Base-by-base conservation (phyloP, 2,113 vertebrate genomes). In the Calypte anna region DNA sequence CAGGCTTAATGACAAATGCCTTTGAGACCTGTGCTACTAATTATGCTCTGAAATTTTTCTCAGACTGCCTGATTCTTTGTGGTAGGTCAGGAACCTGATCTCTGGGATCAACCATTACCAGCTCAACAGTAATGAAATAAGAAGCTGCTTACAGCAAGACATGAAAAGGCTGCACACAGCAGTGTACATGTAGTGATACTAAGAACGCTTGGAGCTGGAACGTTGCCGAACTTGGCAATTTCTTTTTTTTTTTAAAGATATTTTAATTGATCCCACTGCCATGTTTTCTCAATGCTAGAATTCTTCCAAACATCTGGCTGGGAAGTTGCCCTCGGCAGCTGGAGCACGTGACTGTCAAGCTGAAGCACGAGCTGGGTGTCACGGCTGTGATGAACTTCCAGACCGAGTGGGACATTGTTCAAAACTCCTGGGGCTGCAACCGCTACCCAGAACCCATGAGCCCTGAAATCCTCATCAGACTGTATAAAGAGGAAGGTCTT, bases 331-430 rank as follows among this genome's bases (percentile, higher is more conserved):
- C 99, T 86, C 98, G 99, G 61, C 99, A 98, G 79, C 94, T 98
- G 92, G 99, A 99, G 86, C 99, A 99, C 0, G 98, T 99, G 90
- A 99, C 98, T 1, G 94, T 99, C 57, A 99, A 99, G 96, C 97
- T 99, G 97, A 99, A 99, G 96, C 97, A 98, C 1, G 99, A 99
- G 68, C 75, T 99, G 96, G 98, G 98, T 44, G 67, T 99, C 79
- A 99, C 99, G 0, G 99, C 99, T 7, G 98, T 99, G 64, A 98
- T 99, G 98, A 99, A 99, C 97, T 99, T 99, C 97, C 99, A 99
- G 98, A 99, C 99, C 0, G 99, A 99, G 88, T 98, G 97, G 98
- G 99, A 99, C 55, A 96, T 99, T 64, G 86, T 98, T 33, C 99
- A 98, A 96, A 99, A 99, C 96, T 99, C 98, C 12, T 96, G 97